Base-by-base conservation (phyloP, 2,113 vertebrate genomes). In the Indicator indicator region DNA sequence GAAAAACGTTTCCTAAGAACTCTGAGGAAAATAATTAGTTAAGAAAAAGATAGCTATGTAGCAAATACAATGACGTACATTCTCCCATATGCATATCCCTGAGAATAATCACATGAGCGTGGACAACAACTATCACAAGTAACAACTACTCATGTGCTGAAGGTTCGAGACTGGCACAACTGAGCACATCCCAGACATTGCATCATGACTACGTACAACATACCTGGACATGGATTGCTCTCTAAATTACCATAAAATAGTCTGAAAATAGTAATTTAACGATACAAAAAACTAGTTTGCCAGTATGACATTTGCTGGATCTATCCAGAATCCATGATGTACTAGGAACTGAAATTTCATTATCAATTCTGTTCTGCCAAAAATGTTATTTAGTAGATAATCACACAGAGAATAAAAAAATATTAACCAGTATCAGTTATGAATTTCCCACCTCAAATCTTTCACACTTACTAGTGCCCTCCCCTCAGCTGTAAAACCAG, bases 271-370 rank as follows among this genome's bases (percentile, higher is more conserved):
- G 19, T 64, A 74, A 90, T 52, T 83, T 16, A 52, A 55, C 5
- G 65, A 93, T 69, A 83, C 82, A 54, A 96, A 86, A 86, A 90
- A 64, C 21, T 52, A 36, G 6, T 73, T 55, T 83, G 76, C 83
- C 54, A 72, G 13, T 68, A 68, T 16, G 60, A 80, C 28, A 72
- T 81, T 84, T 86, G 52, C 62, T 70, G n/a, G 46, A 73, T 28
- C 50, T 69, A 18, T 30, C 16, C 18, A 30, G n/a, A 89, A 72
- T 33, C 2, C 1, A 52, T 20, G 15, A 85, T 27, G 24, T 44
- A 76, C 8, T 72, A 63, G 38, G 38, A 24, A 78, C 26, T 33
- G 67, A 76, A 74, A 84, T 62, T 88, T 63, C 55, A 71, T 62
- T 55, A 83, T 55, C 46, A 56, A 86, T 89, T 79, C 40, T 32